Evolutionary conservation across 2,113 vertebrate genomes (phyloP).

Genomic region (Barbus barbus): DNA sequence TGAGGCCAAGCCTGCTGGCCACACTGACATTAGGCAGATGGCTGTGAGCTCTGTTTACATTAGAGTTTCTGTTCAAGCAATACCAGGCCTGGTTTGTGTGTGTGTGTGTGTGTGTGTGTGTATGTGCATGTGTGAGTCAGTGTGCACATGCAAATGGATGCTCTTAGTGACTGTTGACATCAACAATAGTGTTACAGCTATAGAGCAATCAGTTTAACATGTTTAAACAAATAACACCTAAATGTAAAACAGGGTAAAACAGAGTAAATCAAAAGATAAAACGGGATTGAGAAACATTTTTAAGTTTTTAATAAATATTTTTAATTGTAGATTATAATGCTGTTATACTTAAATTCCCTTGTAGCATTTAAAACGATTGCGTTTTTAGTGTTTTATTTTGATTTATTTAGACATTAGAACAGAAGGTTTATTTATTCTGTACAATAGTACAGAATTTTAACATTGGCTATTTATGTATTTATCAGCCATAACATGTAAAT

Average conservation of each 20-base stretch:
- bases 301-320: no score
- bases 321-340: no score
- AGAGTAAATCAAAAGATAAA: no score
- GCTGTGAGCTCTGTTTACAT: constrained; percentile 76
- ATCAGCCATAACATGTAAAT: background rate
- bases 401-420: no score
- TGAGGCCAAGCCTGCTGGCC: constrained; percentile 63
- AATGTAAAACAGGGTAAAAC: background rate
- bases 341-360: background rate
- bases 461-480: background rate
- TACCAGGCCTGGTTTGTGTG: constrained; percentile 61
- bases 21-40: constrained; percentile 78
- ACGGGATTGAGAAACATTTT: background rate
- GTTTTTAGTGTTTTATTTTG: background rate
- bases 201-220: background rate
- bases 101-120: background rate
- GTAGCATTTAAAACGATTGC: background rate
- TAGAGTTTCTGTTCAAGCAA: constrained; percentile 77
- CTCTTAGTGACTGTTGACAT: constrained; percentile 11
- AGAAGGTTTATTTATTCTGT: background rate
- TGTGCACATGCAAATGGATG: background rate
- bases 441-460: background rate
- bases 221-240: background rate
- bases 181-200: background rate
- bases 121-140: constrained; percentile 19